phyloP scores from a whole-genome alignment of 2,797 vertebrate species.

The Leuciscus waleckii region DNA sequence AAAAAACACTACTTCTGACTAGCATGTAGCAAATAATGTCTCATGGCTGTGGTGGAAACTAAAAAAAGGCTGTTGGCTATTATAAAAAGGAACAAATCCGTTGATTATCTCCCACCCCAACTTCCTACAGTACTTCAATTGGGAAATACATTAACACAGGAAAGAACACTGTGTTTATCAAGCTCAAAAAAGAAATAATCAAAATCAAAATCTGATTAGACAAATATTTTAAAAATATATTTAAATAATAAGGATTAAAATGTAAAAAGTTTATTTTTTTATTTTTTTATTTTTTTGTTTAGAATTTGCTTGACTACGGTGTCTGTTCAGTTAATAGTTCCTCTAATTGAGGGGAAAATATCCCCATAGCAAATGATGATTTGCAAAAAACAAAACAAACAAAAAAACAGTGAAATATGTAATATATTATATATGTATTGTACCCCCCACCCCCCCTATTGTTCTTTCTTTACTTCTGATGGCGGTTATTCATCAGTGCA shows the following conservation, averaged over 20 bases:
- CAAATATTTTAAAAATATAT: too few relatives aligned
- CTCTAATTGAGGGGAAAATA: not conserved
- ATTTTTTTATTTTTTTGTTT: too few relatives aligned
- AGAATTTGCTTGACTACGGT: too few relatives aligned
- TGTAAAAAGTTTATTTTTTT: too few relatives aligned
- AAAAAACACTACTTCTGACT: not conserved
- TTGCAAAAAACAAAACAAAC: too few relatives aligned
- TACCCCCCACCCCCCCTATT: not conserved
- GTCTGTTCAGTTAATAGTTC: too few relatives aligned
- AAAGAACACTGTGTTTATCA: too few relatives aligned
- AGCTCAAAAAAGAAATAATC: too few relatives aligned
- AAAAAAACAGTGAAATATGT: not conserved
- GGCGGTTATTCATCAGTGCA: slow-evolving; percentile 63
- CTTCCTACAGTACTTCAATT: not conserved
- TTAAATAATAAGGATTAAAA: too few relatives aligned
- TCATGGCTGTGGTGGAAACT: not conserved
- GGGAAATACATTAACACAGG: not conserved
- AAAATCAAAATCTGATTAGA: too few relatives aligned
- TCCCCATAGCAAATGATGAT: not conserved
- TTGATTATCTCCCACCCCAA: not conserved
- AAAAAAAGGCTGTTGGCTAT: not conserved
- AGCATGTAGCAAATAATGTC: not conserved
- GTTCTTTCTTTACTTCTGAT: slow-evolving; percentile 58
- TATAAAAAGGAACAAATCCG: not conserved
- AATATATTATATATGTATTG: not conserved